These are phyloP conservation scores for Syritta pipiens DNA, from an alignment of 2,888 invertebrate genomes.

Conservation along the genomic window DNA sequence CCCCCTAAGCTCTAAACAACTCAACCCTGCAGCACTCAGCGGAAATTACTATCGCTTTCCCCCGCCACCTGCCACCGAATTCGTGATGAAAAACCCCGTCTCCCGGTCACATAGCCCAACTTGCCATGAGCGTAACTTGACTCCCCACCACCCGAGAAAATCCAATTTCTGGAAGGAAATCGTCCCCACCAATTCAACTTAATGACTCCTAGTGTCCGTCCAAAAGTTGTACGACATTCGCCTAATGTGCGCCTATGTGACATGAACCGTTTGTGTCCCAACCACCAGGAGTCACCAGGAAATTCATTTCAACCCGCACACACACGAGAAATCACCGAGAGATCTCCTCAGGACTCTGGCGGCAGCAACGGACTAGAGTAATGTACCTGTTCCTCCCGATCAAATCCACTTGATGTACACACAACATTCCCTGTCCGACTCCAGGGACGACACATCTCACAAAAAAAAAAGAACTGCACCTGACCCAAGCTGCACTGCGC, in stretches of 20 bases:
- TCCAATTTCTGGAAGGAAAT: slow-evolving; percentile 59
- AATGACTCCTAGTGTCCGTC: slow-evolving; percentile 63
- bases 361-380: too few relatives aligned
- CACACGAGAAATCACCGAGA: slow-evolving; percentile 35
- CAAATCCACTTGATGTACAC: slow-evolving; percentile 67
- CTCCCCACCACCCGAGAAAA: too few relatives aligned
- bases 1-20: too few relatives aligned
- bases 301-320: slow-evolving; percentile 54
- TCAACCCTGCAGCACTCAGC: too few relatives aligned
- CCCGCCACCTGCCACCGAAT: too few relatives aligned
- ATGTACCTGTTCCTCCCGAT: slow-evolving; percentile 66
- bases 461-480: slow-evolving; percentile 34
- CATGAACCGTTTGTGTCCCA: slow-evolving; percentile 63
- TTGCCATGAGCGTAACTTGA: too few relatives aligned
- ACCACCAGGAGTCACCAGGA: slow-evolving; percentile 28
- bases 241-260: slow-evolving; percentile 68
- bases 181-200: slow-evolving; percentile 45
- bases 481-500: slow-evolving; percentile 45
- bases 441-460: neutral
- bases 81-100: too few relatives aligned
- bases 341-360: slow-evolving; percentile 65
- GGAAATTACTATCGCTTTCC: too few relatives aligned
- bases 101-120: too few relatives aligned
- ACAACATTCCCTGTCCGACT: slow-evolving; percentile 56
- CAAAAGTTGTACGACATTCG: slow-evolving; percentile 64